Evolutionary conservation across 2,113 vertebrate species (phyloP).

Genomic region (Apteryx mantelli): DNA sequence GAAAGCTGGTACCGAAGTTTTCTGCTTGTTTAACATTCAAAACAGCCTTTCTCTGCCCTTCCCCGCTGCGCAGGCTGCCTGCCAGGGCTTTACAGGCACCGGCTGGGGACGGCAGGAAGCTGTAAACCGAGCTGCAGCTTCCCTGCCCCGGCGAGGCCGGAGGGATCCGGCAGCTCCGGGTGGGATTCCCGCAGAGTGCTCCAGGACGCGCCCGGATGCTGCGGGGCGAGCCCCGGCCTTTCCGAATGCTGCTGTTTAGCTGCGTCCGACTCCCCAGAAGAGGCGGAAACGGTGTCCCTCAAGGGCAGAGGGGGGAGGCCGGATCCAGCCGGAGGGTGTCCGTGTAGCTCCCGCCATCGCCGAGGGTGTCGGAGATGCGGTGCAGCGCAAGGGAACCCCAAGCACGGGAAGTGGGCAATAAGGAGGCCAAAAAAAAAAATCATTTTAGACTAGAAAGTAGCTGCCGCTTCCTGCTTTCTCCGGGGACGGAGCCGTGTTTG

Average conservation of each 20-base stretch:
- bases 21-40: not conserved
- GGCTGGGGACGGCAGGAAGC: not conserved
- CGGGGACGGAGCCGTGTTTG: too few species aligned
- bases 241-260: accelerated
- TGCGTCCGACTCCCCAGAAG: not conserved
- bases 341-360: not conserved
- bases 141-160: not conserved
- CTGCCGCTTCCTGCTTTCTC: not conserved
- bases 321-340: not conserved
- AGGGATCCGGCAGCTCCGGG: not conserved
- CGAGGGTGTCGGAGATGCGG: not conserved
- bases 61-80: not conserved
- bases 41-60: not conserved
- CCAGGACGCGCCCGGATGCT: accelerated
- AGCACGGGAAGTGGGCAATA: not conserved
- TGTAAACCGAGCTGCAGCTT: not conserved
- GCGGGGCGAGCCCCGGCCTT: not conserved
- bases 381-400: accelerated
- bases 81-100: not conserved
- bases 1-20: not conserved
- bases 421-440: not conserved
- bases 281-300: not conserved
- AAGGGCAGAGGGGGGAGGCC: accelerated
- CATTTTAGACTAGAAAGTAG: not conserved
- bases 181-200: not conserved